Conservation (phyloP, 2,888 invertebrate species). For the Herminia tarsipennalis region DNA sequence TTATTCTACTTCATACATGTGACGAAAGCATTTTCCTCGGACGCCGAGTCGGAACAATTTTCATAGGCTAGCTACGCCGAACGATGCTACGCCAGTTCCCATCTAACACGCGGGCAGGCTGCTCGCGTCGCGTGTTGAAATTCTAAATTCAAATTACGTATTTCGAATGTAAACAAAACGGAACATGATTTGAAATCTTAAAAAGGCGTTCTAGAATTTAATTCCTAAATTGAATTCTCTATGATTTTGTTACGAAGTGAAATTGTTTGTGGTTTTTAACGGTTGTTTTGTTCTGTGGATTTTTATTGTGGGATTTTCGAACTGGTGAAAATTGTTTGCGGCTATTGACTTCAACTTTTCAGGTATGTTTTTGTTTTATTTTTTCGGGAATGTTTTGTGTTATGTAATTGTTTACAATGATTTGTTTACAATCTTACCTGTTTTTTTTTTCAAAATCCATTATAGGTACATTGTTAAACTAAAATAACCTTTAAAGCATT, state of each 20-base stretch:
- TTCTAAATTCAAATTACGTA: slow-evolving; percentile 45
- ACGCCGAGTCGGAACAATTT: slow-evolving; percentile 52
- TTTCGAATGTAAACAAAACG: slow-evolving; percentile 63
- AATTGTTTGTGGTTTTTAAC: slow-evolving; percentile 21
- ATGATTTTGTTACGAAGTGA: slow-evolving; percentile 23
- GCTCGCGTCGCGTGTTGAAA: slow-evolving; percentile 39
- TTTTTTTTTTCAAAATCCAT: no score
- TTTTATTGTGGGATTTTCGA: slow-evolving; percentile 43
- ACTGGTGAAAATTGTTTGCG: slow-evolving; percentile 40
- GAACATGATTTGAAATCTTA: slow-evolving; percentile 17
- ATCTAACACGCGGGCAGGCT: slow-evolving; percentile 36
- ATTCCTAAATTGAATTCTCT: slow-evolving; percentile 5
- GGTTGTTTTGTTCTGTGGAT: slow-evolving; percentile 28
- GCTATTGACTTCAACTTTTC: slow-evolving; percentile 50
- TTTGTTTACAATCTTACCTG: no score
- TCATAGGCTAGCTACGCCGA: slow-evolving; percentile 45
- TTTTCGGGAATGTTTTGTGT: background rate
- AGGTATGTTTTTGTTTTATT: slow-evolving; percentile 46
- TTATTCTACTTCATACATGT: slow-evolving; percentile 26
- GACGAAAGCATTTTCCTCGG: slow-evolving; percentile 74
- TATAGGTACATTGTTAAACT: no score
- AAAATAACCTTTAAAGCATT: no score
- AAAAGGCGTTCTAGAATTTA: slow-evolving; percentile 5
- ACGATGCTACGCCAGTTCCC: slow-evolving; percentile 51
- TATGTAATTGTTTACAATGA: background rate